Evolutionary conservation across 2,113 vertebrate genomes (phyloP), one percentile per base, ranked within the genome.

Genomic region (Morone saxatilis): DNA sequence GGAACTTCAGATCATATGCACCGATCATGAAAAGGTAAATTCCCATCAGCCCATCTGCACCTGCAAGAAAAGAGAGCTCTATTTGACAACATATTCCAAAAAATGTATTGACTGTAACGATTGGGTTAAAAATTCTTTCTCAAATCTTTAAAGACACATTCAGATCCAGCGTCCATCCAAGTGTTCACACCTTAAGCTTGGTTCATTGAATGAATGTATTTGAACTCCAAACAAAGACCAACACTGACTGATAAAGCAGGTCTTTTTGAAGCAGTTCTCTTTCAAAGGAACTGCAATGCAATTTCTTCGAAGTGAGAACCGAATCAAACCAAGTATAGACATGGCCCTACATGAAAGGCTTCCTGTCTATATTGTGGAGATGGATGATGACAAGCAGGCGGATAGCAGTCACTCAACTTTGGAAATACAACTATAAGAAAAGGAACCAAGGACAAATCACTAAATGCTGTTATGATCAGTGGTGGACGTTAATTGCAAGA

Each of bases 31-130:
- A 97, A 85, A 99, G 96, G 86, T 99, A 99, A 86, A 99, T 94
- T 59, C 98, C 98, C 98, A 99, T 99, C 74, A 99, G 94, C 80
- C 98, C 99, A 67, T 99, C 98, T 43, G 98, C 98, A 95, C 98
- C 98, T 99, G 91, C 7, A 89, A 77, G 41, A 47, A 75, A 65
- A 11, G 2, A 71, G 5, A 71, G 25, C n/a, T 22, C 2, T 7
- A 4, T 38, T 56, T 71, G 17, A 79, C 16, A 54, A 41, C 38
- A 48, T 17, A 41, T 69, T 77, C 13, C 12, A 19, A 6, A 12
- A 47, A 3, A 75, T 78, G 19, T 62, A 17, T 22, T 12, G 13
- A 61, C 8, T 1, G n/a, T 10, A 20, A 7, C 51, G 20, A 25
- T 10, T 11, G 7, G 6, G 22, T 45, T 12, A 1, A 14, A 0